Evolutionary conservation across 2,797 vertebrate species (phyloP).

Genomic region (Falco naumanni): DNA sequence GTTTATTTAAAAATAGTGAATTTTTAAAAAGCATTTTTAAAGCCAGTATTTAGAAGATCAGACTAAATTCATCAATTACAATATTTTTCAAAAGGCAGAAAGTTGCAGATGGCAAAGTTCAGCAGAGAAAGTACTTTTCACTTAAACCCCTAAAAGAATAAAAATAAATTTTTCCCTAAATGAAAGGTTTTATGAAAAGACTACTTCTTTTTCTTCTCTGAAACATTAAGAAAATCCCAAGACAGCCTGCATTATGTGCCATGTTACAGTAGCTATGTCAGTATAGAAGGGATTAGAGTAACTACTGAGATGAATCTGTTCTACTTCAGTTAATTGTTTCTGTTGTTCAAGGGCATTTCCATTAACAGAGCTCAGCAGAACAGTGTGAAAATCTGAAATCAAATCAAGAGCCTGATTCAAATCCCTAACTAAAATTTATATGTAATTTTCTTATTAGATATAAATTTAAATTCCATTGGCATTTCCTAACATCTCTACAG

Average conservation of each 20-base stretch:
- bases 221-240: not conserved
- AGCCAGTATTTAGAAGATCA: not conserved
- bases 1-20: not conserved
- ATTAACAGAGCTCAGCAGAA: not conserved
- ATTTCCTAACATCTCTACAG: not conserved
- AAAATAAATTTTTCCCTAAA: not conserved
- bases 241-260: accelerated
- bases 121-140: not conserved
- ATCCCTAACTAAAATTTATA: not conserved
- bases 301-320: not conserved
- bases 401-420: not conserved
- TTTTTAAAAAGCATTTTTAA: accelerated
- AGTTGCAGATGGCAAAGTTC: not conserved
- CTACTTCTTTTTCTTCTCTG: not conserved
- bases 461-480: not conserved
- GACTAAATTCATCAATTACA: not conserved
- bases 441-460: not conserved
- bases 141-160: not conserved
- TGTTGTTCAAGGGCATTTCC: not conserved
- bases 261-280: not conserved
- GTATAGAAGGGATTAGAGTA: not conserved
- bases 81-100: not conserved
- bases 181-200: not conserved
- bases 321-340: not conserved
- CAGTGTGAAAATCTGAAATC: slow-evolving; percentile 7